These are phyloP conservation scores for Aulostomus chinensis DNA, from an alignment of 2,797 vertebrate species.

Conservation along the genomic window DNA sequence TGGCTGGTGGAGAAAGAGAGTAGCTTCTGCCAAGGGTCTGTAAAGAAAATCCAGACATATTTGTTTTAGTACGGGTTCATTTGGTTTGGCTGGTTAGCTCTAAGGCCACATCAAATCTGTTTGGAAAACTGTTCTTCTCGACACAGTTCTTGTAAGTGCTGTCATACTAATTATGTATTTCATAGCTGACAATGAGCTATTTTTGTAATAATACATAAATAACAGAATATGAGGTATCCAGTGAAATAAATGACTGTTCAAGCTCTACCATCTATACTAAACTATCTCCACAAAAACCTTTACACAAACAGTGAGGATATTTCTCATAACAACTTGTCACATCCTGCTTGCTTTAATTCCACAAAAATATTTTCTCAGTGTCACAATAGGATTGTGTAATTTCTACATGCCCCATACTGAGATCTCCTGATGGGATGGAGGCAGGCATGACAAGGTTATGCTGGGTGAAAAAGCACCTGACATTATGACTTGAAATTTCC, in stretches of 20 bases:
- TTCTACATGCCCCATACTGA: slow-evolving; percentile 9
- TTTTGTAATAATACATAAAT: too few relatives aligned
- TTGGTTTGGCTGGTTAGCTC: slow-evolving; percentile 34
- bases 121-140: slow-evolving; percentile 17
- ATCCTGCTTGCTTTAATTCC: slow-evolving; percentile 34
- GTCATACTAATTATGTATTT: not conserved
- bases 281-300: slow-evolving; percentile 17
- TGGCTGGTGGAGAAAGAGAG: slow-evolving; percentile 86
- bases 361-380: slow-evolving; percentile 19
- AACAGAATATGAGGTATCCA: not conserved
- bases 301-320: slow-evolving; percentile 21
- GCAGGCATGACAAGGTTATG: slow-evolving; percentile 11
- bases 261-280: slow-evolving; percentile 2
- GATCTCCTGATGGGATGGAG: not conserved
- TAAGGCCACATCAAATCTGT: slow-evolving; percentile 36
- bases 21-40: slow-evolving; percentile 77
- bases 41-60: slow-evolving; percentile 64
- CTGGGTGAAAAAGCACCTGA: slow-evolving; percentile 2
- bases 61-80: slow-evolving; percentile 55
- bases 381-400: slow-evolving; percentile 15
- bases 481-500: not conserved
- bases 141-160: slow-evolving; percentile 24
- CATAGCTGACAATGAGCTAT: too few relatives aligned
- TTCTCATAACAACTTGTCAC: slow-evolving; percentile 38
- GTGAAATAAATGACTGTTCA: slow-evolving; percentile 4